phyloP scores from a whole-genome alignment of 2,888 invertebrate genomes.

The Leucozona laternaria region DNA sequence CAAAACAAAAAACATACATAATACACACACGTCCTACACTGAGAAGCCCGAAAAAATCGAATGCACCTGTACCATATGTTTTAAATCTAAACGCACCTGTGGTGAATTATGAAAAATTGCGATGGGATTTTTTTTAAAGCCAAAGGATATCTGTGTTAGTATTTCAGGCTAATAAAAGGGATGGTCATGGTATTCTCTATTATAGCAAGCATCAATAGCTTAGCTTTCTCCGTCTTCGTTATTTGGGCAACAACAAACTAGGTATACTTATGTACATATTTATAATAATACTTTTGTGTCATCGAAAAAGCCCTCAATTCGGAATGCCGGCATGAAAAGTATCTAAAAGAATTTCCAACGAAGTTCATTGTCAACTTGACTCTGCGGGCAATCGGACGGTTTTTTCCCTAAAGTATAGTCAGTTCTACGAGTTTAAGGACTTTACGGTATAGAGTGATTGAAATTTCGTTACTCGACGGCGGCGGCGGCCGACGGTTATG shows the following conservation, averaged over 20 bases:
- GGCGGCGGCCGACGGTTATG: conserved; percentile 14
- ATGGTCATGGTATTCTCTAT: neutral
- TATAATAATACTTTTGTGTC: conserved; percentile 2
- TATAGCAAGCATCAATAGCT: no score
- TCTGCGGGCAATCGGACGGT: conserved; percentile 70
- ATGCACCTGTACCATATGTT: conserved; percentile 49
- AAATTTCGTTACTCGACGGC: conserved; percentile 15
- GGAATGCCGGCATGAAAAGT: conserved; percentile 64
- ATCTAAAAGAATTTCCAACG: conserved; percentile 69
- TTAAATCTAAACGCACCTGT: conserved; percentile 29
- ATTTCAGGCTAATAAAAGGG: neutral
- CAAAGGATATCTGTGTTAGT: conserved; percentile 34
- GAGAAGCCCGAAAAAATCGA: neutral
- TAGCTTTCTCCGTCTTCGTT: conserved; percentile 41
- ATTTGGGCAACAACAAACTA: conserved; percentile 6
- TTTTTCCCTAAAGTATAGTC: conserved; percentile 4
- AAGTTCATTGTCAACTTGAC: conserved; percentile 75
- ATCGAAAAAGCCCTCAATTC: conserved; percentile 56
- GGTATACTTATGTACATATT: no score
- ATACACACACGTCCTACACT: neutral
- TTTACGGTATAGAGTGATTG: neutral
- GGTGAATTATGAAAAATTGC: neutral
- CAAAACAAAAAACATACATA: neutral
- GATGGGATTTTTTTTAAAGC: neutral
- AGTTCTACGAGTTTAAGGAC: conserved; percentile 3